A percentile compares a stretch with the other conserved stretches of the same genome.
phyloP scores from a whole-genome alignment of 2,888 invertebrate species.

The Plemyria rubiginata region DNA sequence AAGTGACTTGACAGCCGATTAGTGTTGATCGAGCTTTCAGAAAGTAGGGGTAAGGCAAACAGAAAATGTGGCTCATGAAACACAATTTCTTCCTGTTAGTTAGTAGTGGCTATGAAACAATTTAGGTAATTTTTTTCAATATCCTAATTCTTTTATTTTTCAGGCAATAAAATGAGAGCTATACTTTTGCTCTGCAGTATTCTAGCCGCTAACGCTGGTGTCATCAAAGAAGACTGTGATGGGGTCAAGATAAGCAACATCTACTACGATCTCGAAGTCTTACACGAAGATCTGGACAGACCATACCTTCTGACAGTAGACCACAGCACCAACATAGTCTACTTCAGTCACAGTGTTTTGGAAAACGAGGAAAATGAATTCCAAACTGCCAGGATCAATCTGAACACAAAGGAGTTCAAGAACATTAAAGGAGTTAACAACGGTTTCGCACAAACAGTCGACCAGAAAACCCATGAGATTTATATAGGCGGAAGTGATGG shows the following conservation, averaged over 20 bases:
- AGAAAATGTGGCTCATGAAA: no score
- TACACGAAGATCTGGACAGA: conserved; percentile 58
- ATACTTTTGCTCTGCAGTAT: conserved; percentile 48
- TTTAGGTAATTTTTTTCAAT: neutral
- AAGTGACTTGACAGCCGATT: no score
- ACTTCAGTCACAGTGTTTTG: conserved; percentile 65
- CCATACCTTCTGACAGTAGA: conserved; percentile 66
- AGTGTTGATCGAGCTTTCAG: no score
- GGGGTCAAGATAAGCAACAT: conserved; percentile 54
- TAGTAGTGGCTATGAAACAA: no score
- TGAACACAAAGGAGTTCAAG: conserved; percentile 61
- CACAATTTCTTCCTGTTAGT: no score
- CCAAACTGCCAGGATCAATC: conserved; percentile 59
- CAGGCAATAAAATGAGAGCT: conserved; percentile 50
- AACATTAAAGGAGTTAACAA: conserved; percentile 58
- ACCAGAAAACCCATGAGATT: conserved; percentile 57
- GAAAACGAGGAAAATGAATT: conserved; percentile 52
- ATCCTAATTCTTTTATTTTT: neutral
- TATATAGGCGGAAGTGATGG: conserved; percentile 70
- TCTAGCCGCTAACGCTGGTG: conserved; percentile 50
- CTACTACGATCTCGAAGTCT: conserved; percentile 57
- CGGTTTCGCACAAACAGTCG: conserved; percentile 69
- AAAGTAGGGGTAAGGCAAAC: no score
- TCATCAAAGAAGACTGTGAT: conserved; percentile 55
- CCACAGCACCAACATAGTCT: conserved; percentile 60